These are phyloP conservation scores for Parazoanthus swiftii DNA, from an alignment of 92 coral and sea anemone species.

Conservation along the genomic window DNA sequence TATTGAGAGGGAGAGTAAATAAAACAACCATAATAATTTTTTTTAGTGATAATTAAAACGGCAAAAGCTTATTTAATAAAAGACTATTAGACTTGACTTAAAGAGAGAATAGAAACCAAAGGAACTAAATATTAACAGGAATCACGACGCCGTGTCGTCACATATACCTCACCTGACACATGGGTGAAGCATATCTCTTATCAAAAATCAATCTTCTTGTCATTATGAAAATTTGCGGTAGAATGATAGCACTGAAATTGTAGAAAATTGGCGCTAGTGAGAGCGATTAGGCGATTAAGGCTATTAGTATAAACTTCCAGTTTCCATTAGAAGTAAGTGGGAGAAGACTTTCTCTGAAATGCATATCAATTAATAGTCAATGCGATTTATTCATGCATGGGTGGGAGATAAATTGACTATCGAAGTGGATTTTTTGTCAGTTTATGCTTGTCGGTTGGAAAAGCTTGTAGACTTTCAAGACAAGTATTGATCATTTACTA, in stretches of 20 bases:
- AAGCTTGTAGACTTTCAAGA: too few species aligned
- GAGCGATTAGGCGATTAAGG: not conserved
- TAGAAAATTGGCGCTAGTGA: not conserved
- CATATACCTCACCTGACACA: not conserved
- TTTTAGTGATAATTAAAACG: constrained; percentile 8
- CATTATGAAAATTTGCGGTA: not conserved
- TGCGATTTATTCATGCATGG: too few species aligned
- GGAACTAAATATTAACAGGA: not conserved
- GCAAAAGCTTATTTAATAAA: constrained; percentile 10
- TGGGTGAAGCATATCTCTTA: not conserved
- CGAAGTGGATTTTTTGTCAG: too few species aligned
- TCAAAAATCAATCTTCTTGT: not conserved
- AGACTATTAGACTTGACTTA: not conserved
- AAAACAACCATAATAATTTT: not conserved
- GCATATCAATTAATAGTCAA: too few species aligned
- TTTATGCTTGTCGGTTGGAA: too few species aligned
- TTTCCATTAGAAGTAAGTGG: not conserved
- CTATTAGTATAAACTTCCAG: not conserved
- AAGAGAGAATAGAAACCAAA: too few species aligned
- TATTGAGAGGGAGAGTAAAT: too few species aligned
- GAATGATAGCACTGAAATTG: not conserved
- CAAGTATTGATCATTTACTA: too few species aligned
- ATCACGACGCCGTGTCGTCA: not conserved
- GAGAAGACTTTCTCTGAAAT: not conserved
- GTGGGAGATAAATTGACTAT: too few species aligned